Evolutionary conservation across 1,140 invertebrate species (phyloP).

Genomic region (Nixonia krombeini): DNA sequence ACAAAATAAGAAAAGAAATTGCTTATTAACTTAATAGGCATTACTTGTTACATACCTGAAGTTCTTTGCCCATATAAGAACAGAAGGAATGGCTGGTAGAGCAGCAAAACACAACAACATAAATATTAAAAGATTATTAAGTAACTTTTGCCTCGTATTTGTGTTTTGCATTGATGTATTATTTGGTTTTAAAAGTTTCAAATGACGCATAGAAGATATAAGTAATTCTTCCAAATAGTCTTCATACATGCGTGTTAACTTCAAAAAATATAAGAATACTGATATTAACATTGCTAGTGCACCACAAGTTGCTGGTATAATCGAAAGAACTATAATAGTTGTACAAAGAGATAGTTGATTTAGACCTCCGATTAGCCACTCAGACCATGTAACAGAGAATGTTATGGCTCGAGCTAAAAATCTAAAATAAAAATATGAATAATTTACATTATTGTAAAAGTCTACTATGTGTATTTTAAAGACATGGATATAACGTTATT

Average conservation of each 20-base stretch:
- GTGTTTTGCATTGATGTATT: neutral
- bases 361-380: constrained; percentile 72
- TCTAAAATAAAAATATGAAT: too few relatives aligned
- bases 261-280: constrained; percentile 64
- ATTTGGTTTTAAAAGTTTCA: constrained; percentile 3
- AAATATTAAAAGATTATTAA: constrained; percentile 1
- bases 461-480: neutral
- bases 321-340: constrained; percentile 66
- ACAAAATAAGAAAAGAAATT: too few relatives aligned
- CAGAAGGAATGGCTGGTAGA: neutral
- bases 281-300: constrained; percentile 69
- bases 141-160: neutral
- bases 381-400: constrained; percentile 71
- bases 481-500: constrained; percentile 5
- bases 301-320: constrained; percentile 73
- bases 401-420: constrained; percentile 71
- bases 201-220: constrained; percentile 49
- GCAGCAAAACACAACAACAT: constrained; percentile 3
- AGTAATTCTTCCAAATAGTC: constrained; percentile 79
- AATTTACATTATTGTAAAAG: too few relatives aligned
- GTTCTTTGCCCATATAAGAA: constrained; percentile 7
- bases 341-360: constrained; percentile 72
- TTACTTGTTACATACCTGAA: constrained; percentile 49
- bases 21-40: too few relatives aligned
- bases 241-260: constrained; percentile 81